Evolutionary conservation across 2,113 vertebrate species (phyloP), one percentile per base, ranked within the genome.

Genomic region (Acinonyx jubatus): DNA sequence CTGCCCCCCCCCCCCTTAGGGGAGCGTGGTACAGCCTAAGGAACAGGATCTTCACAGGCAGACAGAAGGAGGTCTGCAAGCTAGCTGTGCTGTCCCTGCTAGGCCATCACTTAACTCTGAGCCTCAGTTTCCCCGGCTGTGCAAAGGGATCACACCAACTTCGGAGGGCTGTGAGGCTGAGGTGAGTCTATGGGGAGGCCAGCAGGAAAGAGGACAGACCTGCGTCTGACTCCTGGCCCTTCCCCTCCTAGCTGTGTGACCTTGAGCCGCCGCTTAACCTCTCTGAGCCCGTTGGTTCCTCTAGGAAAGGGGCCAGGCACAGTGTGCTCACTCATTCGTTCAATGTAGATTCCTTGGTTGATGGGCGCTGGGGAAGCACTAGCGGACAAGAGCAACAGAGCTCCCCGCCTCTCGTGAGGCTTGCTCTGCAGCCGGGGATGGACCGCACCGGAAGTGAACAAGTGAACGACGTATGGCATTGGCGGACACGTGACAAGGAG

Each of bases 271-370:
- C 19, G 25, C 45, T 71, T 31, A 31, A 31, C 16, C 36, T 71
- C 29, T 8, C 21, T 4, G 66, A 82, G 48, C 92, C 78, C n/a
- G 15, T 57, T 41, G 36, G 52, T 65, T 82, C 41, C 21, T 65
- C 48, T 36, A 4, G 10, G 16, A 74, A 45, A 63, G 50, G 45
- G 55, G 48, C 78, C 78, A 36, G 41, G 27, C 11, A 9, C 5
- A 3, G 84, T 7, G 25, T 7, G 71, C 66, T 27, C 71, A 1
- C 57, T 29, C 33, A 15, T 33, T n/a, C 50, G n/a, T 38, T 66
- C 50, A 27, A 0, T n/a, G n/a, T 5, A 0, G 19, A 2, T 10
- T 23, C 50, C 11, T 3, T 21, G 52, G 52, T 18, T 65, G 79
- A 38, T 36, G 36, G 89, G 25, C 29, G 12, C 41, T 14, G n/a